Evolutionary conservation across 2,888 invertebrate species (phyloP), one percentile per base, ranked within the genome.

Genomic region (Drosophila rellima): DNA sequence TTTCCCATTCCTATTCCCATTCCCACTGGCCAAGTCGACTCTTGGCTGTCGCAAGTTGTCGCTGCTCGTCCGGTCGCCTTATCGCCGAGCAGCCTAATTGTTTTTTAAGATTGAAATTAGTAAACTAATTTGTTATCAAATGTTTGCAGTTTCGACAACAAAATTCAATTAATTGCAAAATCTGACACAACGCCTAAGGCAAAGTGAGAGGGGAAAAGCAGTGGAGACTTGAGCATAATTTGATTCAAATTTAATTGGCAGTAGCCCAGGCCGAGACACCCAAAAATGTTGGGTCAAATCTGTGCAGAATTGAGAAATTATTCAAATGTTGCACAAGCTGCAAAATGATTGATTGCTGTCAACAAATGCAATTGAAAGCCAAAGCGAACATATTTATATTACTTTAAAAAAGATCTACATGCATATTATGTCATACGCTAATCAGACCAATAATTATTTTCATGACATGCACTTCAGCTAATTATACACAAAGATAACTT

Each of bases 71-170:
- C 51, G 57, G 17, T 42, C 48, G 72, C 48, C 67, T 68, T 76
- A 80, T 78, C 74, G 74, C 60, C 48, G 67, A 62, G 70, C 62
- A 80, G 81, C 84, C 78, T 82, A 89, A 88, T 88, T 88, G 89
- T 86, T 88, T 88, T 88, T 87, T 81, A 86, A 88, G 88, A 88
- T 89, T 85, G 81, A 89, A 89, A 89, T 87, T 88, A 87, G 82
- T 88, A 88, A 88, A 88, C 88, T 82, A 88, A 89, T 88, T 88
- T 89, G 88, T 88, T 88, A 88, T 87, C 87, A 89, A 88, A 86
- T 88, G 87, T 88, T 88, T 88, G 76, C 88, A 87, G 87, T 85
- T 89, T 76, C 80, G 68, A 85, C 84, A 82, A 80, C 78, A 78
- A 79, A 87, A 88, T 89, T 87, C 83, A 88, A 87, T 88, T 89